Base-by-base conservation (phyloP, 2,888 invertebrate genomes). In the Xestobium rufovillosum region DNA sequence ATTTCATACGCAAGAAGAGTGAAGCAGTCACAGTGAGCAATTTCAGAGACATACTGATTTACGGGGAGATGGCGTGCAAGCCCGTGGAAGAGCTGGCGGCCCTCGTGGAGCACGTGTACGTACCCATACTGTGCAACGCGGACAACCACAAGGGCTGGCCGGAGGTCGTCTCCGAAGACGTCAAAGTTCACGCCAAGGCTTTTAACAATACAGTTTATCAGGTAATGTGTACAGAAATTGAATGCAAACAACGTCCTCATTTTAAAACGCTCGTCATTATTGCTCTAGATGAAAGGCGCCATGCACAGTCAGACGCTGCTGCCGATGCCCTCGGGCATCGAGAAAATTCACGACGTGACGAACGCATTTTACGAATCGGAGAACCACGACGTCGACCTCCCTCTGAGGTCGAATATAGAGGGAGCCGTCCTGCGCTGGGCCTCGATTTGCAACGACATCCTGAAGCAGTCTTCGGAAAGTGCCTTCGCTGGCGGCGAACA, bases 361-460 rank as follows among this genome's bases (percentile, higher is more conserved):
- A 59, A 70, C 17, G 52, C 52, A 8, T 67, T 70, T 12, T 68
- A 68, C 8, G 55, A 60, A 8, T 66, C 75, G 34, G 68, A 70
- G 13, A 74, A 71, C 36, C 73, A 68, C 60, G 66, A 69, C 10
- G 69, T 78, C 15, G 81, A 87, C 60, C 67, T 82, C 33, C 69
- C 75, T 36, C 67, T 92, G 49, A 85, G 87, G 58, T 81, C 83
- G 36, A 79, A 84, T 31, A 78, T 92, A 39, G 94, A 95, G 66
- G 82, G 81, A 19, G 80, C 85, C 28, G 75, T 91, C 2, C 85
- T 88, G 43, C 88, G 88, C 58, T 95, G 94, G 94, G 75, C 83
- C 2, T 71, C 74, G 33, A 52, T 60, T 13, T 56, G 57, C 17
- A 78, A 80, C 42, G 86, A 88, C 53, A 76, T 91, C 19, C 65